Evolutionary conservation across 2,888 invertebrate genomes (phyloP).

Genomic region (Hypomecis atomaria): DNA sequence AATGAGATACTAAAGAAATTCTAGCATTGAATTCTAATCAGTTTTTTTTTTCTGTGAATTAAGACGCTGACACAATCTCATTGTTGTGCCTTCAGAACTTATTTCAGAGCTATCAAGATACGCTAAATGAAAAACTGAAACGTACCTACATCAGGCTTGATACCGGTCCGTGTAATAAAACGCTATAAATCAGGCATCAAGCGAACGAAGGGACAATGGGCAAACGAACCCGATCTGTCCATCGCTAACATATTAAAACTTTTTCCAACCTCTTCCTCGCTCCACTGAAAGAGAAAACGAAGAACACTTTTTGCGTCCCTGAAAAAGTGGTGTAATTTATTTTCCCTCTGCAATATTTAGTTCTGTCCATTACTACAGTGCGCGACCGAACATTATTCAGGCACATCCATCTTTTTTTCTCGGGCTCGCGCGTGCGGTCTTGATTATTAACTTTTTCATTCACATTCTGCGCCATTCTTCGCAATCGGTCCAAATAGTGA

Average conservation of each 20-base stretch:
- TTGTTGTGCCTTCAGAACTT: no score
- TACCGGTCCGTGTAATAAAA: slow-evolving; percentile 4
- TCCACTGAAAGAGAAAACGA: slow-evolving; percentile 75
- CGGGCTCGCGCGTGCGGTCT: slow-evolving; percentile 66
- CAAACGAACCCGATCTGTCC: slow-evolving; percentile 47
- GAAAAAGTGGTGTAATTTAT: slow-evolving; percentile 83
- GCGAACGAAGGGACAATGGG: slow-evolving; percentile 35
- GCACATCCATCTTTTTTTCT: slow-evolving; percentile 80
- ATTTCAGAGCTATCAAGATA: no score
- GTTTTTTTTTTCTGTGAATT: no score
- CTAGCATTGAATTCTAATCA: neutral
- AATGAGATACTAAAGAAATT: neutral
- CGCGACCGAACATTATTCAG: slow-evolving; percentile 84
- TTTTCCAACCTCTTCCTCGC: slow-evolving; percentile 63
- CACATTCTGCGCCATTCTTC: slow-evolving; percentile 62
- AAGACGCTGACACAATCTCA: neutral
- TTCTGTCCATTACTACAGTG: slow-evolving; percentile 84
- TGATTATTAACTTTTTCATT: slow-evolving; percentile 80
- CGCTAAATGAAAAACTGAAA: no score
- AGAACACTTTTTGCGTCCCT: slow-evolving; percentile 78
- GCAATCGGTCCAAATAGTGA: slow-evolving; percentile 61
- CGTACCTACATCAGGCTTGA: neutral
- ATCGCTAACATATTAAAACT: slow-evolving; percentile 73
- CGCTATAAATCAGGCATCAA: slow-evolving; percentile 32
- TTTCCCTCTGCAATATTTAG: slow-evolving; percentile 84